Evolutionary conservation across 2,113 vertebrate species (phyloP), one percentile per base, ranked within the genome.

Genomic region (Anseranas semipalmata): DNA sequence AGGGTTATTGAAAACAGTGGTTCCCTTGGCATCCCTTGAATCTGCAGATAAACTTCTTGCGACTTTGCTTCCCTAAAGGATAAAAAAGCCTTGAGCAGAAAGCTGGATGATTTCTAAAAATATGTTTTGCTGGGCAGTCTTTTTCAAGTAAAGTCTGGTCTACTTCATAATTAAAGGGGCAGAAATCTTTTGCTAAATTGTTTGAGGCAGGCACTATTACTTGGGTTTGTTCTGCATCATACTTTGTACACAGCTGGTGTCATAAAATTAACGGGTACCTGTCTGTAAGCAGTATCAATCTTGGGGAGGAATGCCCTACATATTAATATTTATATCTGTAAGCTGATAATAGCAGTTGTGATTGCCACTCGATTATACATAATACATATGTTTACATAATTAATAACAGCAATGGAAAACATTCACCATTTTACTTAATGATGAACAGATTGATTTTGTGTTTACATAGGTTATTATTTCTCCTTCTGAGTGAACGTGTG

Each of bases 371-470:
- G 1, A 78, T 95, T 94, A 86, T 60, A 87, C 3, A 15, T 87
- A 75, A 92, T 86, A 53, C n/a, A 7, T 79, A 41, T 89, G 62
- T 94, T 96, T 93, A 93, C 70, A 56, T 60, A 92, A 93, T 76
- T 93, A 85, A 81, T 88, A 91, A 58, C 70, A 82, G 13, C 74
- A 70, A 88, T 62, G 76, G 45, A 58, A 92, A 95, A 87, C n/a
- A 20, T 70, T 78, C 70, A 45, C 67, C 45, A 55, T 80, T 94
- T 92, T 58, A 70, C 52, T 87, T 68, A 72, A 85, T 60, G 77
- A 79, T 63, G 20, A 95, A 55, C 50, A 63, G 46, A 65, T 30
- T 75, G 70, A 89, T 89, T 75, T 68, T 68, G 20, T 82, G 52
- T 56, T 77, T 87, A 53, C 45, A 33, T 6, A 68, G 56, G 27